These are phyloP conservation scores for Hyppa rectilinea DNA, from an alignment of 2,888 invertebrate genomes.

Conservation along the genomic window DNA sequence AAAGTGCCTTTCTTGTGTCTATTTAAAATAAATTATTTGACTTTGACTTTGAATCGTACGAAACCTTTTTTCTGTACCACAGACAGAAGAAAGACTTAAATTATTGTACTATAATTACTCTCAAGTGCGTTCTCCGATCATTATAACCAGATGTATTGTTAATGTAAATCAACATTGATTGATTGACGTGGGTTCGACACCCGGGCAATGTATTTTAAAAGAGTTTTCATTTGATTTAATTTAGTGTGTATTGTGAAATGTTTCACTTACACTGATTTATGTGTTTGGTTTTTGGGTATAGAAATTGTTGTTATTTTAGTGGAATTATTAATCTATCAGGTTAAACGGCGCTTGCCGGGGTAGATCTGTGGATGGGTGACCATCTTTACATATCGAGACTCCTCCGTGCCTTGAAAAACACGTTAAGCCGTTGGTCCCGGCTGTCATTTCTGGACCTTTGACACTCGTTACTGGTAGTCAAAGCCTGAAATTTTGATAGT, in stretches of 20 bases:
- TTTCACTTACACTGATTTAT: slow-evolving; percentile 1
- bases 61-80: slow-evolving; percentile 1
- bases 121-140: slow-evolving; percentile 44
- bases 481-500: no score
- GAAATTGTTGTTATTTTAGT: not conserved
- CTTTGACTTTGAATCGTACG: no score
- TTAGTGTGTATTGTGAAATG: slow-evolving; percentile 9
- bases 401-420: no score
- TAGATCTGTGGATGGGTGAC: no score
- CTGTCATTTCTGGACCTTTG: no score
- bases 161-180: slow-evolving; percentile 57
- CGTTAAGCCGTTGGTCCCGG: no score
- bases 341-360: no score
- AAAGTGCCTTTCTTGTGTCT: no score
- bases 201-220: slow-evolving; percentile 30
- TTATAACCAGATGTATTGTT: slow-evolving; percentile 59
- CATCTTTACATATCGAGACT: no score
- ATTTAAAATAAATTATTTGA: no score
- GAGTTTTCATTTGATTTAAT: slow-evolving; percentile 18
- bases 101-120: slow-evolving; percentile 8
- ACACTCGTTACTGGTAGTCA: no score
- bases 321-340: no score
- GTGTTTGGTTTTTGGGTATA: not conserved
- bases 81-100: slow-evolving; percentile 13
- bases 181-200: slow-evolving; percentile 57